A percentile compares a stretch with the other conserved stretches of the same genome.
These are phyloP conservation scores for Drosophila ogumai DNA, from an alignment of 1,140 invertebrate genomes.

Conservation along the genomic window DNA sequence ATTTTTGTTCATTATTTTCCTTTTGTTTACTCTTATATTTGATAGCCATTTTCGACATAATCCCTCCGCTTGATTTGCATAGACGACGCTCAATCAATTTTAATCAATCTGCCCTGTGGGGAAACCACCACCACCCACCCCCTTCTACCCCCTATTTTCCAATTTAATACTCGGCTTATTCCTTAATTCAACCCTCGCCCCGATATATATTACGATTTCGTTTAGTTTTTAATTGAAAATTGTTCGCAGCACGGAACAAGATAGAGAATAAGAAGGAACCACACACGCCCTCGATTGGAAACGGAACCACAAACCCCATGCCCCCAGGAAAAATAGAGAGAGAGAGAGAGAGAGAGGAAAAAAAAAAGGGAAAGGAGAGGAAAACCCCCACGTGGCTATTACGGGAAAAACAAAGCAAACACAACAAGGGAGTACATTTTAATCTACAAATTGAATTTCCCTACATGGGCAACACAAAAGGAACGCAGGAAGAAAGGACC, in stretches of 20 bases:
- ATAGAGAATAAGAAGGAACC: slow-evolving; percentile 8
- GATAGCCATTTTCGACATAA: slow-evolving; percentile 25
- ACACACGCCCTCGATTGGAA: slow-evolving; percentile 11
- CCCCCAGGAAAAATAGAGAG: slow-evolving; percentile 5
- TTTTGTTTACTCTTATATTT: slow-evolving; percentile 17
- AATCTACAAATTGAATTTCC: slow-evolving; percentile 75
- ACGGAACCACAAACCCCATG: neutral
- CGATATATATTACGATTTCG: slow-evolving; percentile 30
- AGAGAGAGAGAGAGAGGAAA: neutral
- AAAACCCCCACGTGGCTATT: slow-evolving; percentile 34
- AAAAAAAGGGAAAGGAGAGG: neutral
- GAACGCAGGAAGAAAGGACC: slow-evolving; percentile 4
- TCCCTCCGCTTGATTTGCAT: slow-evolving; percentile 38
- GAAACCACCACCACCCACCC: neutral
- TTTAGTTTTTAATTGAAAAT: slow-evolving; percentile 48
- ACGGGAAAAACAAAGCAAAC: slow-evolving; percentile 13
- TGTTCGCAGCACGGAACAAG: slow-evolving; percentile 16
- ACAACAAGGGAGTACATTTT: slow-evolving; percentile 42
- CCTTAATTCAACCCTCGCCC: slow-evolving; percentile 21
- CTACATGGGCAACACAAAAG: slow-evolving; percentile 38
- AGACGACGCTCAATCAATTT: slow-evolving; percentile 36
- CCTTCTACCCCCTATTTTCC: neutral
- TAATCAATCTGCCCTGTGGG: slow-evolving; percentile 41
- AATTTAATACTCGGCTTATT: slow-evolving; percentile 23
- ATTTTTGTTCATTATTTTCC: slow-evolving; percentile 23